Percentiles rank a stretch among this genome's conserved stretches.
phyloP scores from a whole-genome alignment of 1,140 invertebrate species.

The Lepidotrigona ventralis region DNA sequence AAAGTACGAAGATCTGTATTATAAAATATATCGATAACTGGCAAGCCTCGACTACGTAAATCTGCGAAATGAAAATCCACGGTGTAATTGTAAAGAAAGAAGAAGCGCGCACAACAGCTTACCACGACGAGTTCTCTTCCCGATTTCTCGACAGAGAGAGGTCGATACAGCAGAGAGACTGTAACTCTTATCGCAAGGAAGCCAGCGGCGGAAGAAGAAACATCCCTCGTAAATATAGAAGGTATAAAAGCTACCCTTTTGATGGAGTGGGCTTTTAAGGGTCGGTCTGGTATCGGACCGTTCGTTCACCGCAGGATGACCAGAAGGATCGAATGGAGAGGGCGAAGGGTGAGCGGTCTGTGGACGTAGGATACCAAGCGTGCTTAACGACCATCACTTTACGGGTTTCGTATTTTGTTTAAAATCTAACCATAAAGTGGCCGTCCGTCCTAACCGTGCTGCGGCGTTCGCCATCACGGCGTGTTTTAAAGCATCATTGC shows the following conservation, averaged over 20 bases:
- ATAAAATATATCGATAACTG: no score
- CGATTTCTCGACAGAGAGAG: conserved; percentile 42
- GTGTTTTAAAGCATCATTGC: conserved; percentile 6
- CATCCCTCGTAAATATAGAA: conserved; percentile 78
- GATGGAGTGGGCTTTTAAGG: conserved; percentile 78
- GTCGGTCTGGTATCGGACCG: conserved; percentile 67
- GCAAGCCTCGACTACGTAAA: no score
- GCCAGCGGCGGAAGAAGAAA: conserved; percentile 73
- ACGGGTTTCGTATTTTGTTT: conserved; percentile 75
- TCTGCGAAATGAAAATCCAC: no score
- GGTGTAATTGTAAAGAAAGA: not conserved
- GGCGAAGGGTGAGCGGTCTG: conserved; percentile 22
- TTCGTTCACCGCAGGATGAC: conserved; percentile 68
- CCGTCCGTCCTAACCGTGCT: conserved; percentile 34
- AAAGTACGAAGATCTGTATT: no score
- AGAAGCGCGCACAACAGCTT: accelerated
- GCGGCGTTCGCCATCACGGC: conserved; percentile 10
- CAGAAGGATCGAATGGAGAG: conserved; percentile 62
- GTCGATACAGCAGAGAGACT: conserved; percentile 60
- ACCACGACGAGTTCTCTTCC: conserved; percentile 13
- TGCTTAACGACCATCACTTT: conserved; percentile 74
- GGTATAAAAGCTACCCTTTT: conserved; percentile 78
- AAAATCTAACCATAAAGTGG: conserved; percentile 72
- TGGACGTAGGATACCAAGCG: conserved; percentile 56
- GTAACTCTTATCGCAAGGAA: conserved; percentile 75